Evolutionary conservation across 2,113 vertebrate genomes (phyloP).

Genomic region (Microcebus jonahi): DNA sequence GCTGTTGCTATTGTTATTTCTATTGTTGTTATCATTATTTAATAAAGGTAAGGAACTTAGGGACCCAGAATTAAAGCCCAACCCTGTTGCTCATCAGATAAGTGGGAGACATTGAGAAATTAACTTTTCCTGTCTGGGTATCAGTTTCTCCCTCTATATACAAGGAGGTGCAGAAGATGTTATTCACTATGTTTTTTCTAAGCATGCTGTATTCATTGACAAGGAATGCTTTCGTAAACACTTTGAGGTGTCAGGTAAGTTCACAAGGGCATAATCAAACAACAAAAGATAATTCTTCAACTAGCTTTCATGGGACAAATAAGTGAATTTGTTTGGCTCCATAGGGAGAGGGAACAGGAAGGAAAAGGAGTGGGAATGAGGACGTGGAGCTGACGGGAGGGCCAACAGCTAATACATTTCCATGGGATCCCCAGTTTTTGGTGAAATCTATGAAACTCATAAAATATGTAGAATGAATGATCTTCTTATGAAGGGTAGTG

Average conservation of each 20-base stretch:
- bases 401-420: background rate
- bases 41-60: background rate
- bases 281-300: background rate
- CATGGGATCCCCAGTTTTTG: background rate
- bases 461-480: background rate
- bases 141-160: background rate
- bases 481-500: background rate
- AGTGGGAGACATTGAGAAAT: background rate
- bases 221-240: constrained; percentile 46
- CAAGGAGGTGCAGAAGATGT: background rate
- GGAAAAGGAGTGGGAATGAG: background rate
- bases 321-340: background rate
- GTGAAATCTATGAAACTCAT: background rate
- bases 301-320: background rate
- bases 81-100: background rate
- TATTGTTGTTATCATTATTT: background rate
- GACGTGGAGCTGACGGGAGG: fast-evolving
- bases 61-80: background rate
- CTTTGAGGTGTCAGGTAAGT: background rate
- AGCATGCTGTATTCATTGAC: background rate
- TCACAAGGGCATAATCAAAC: background rate
- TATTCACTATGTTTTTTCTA: background rate
- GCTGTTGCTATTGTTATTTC: background rate
- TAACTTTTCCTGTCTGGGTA: background rate
- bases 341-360: background rate